Percentiles rank a stretch among this genome's conserved stretches.
phyloP scores from a whole-genome alignment of 2,888 invertebrate species.

The Coleophora flavipennella region DNA sequence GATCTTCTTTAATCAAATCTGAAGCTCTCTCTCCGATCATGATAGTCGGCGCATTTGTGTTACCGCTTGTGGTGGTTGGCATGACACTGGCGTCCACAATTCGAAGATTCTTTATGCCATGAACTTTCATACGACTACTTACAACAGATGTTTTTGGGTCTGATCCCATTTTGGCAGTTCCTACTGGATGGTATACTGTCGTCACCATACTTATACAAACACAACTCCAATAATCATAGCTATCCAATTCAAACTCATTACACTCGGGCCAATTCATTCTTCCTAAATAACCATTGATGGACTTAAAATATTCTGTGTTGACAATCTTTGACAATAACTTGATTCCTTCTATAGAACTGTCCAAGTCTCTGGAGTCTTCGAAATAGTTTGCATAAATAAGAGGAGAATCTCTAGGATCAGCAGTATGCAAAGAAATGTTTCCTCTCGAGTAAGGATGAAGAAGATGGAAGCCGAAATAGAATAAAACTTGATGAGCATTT shows the following conservation, averaged over 20 bases:
- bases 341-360: conserved; percentile 32
- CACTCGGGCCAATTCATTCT: conserved; percentile 32
- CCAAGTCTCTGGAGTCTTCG: conserved; percentile 52
- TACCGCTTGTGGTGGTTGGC: conserved; percentile 82
- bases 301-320: conserved; percentile 30
- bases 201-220: conserved; percentile 55
- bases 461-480: neutral
- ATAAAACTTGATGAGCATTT: neutral
- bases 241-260: conserved; percentile 26
- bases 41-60: conserved; percentile 83
- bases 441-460: neutral
- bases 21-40: conserved; percentile 87
- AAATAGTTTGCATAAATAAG: conserved; percentile 77
- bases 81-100: conserved; percentile 85
- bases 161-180: conserved; percentile 75
- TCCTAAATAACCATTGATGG: conserved; percentile 29
- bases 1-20: conserved; percentile 77
- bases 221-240: conserved; percentile 39
- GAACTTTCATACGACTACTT: conserved; percentile 75
- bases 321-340: conserved; percentile 31
- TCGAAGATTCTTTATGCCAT: conserved; percentile 71
- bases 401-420: conserved; percentile 72
- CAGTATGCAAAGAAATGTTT: conserved; percentile 42
- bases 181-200: conserved; percentile 78
- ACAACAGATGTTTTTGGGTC: conserved; percentile 29